Conservation (phyloP, 2,888 invertebrate genomes). For the Drosophila mercatorum region DNA sequence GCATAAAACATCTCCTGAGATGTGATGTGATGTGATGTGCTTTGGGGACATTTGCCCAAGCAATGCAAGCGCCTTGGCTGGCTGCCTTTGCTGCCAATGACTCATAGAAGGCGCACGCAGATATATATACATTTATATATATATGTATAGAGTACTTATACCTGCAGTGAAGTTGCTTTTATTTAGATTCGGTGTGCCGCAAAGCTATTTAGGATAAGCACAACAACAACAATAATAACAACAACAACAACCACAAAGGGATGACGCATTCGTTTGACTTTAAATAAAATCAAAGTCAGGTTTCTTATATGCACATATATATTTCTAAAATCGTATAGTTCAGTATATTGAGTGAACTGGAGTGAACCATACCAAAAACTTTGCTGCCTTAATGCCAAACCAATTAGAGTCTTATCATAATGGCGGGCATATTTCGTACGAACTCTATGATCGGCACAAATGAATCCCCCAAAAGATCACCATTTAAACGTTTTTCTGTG, state of each 20-base stretch:
- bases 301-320: conserved; percentile 15
- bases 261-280: conserved; percentile 62
- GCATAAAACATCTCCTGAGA: conserved; percentile 37
- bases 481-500: conserved; percentile 78
- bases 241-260: conserved; percentile 40
- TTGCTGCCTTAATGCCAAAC: conserved; percentile 47
- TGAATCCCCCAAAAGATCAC: conserved; percentile 70
- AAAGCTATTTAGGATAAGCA: conserved; percentile 69
- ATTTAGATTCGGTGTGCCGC: conserved; percentile 53
- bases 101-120: conserved; percentile 32
- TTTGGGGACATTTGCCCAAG: conserved; percentile 52
- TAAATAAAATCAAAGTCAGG: conserved; percentile 33
- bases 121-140: too few species aligned
- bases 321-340: neutral
- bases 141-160: conserved; percentile 39
- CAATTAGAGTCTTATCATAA: conserved; percentile 36
- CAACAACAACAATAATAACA: conserved; percentile 34
- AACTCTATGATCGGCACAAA: conserved; percentile 69
- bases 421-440: conserved; percentile 84
- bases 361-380: conserved; percentile 34
- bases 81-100: conserved; percentile 42
- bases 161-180: conserved; percentile 60
- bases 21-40: conserved; percentile 42
- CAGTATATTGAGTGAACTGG: conserved; percentile 50
- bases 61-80: conserved; percentile 38